Conservation (phyloP, 2,113 vertebrate species). For the Stegostoma tigrinum region DNA sequence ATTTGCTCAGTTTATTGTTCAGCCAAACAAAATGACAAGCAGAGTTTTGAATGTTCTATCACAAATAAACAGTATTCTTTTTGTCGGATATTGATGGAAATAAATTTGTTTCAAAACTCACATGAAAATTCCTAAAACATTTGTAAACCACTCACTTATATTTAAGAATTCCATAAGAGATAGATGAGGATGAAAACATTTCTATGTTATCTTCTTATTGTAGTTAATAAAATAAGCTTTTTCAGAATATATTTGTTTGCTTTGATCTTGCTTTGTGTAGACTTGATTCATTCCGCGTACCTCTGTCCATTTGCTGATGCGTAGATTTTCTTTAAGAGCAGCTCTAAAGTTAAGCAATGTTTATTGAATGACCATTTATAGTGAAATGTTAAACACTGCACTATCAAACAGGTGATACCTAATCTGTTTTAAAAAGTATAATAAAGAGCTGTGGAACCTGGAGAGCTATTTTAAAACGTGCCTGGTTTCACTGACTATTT, state of each 20-base stretch:
- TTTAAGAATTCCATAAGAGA: not conserved
- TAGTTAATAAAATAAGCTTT: not conserved
- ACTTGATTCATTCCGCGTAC: not conserved
- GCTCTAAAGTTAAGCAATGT: not conserved
- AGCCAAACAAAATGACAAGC: not conserved
- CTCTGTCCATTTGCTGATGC: not conserved
- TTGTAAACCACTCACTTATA: not conserved
- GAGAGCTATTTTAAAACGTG: not conserved
- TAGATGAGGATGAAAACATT: not conserved
- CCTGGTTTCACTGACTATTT: not conserved
- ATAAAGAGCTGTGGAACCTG: too few relatives aligned
- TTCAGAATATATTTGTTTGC: not conserved
- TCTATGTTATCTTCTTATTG: not conserved
- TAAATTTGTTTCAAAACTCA: not conserved
- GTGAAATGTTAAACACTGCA: constrained; percentile 10
- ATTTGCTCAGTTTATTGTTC: not conserved
- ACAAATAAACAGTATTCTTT: not conserved
- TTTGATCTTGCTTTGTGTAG: not conserved
- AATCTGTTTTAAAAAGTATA: not conserved
- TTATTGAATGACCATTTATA: not conserved
- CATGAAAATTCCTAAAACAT: not conserved
- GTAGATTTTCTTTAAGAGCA: constrained; percentile 7
- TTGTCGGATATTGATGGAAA: not conserved
- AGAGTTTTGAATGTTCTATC: not conserved
- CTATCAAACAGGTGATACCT: not conserved